Evolutionary conservation across 2,888 invertebrate species (phyloP).

Genomic region (Deroplatys truncata): DNA sequence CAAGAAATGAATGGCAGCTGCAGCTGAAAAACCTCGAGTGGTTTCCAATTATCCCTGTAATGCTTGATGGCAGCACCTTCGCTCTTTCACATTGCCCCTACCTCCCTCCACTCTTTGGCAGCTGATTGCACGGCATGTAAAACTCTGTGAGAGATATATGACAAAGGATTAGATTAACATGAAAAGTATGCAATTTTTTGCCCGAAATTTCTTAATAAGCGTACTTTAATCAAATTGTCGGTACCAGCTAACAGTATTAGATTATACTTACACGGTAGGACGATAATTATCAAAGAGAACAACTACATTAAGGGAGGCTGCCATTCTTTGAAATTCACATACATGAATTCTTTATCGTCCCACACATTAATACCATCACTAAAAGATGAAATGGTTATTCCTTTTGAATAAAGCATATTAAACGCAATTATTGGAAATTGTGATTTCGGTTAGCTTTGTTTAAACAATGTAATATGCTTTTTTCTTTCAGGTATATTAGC

Average conservation of each 20-base stretch:
- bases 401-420: too few relatives aligned
- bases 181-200: not conserved
- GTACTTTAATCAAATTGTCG: not conserved
- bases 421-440: too few relatives aligned
- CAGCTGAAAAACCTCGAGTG: not conserved
- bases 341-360: not conserved
- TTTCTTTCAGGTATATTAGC: too few relatives aligned
- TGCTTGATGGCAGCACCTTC: not conserved
- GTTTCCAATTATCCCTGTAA: not conserved
- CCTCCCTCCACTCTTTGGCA: not conserved
- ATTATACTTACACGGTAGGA: not conserved
- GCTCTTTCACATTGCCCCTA: not conserved
- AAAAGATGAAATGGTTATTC: not conserved
- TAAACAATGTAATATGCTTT: too few relatives aligned
- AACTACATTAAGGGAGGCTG: not conserved
- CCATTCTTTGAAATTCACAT: not conserved
- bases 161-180: not conserved
- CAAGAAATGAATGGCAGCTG: not conserved
- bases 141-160: not conserved
- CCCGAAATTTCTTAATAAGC: not conserved
- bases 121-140: not conserved
- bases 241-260: not conserved
- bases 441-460: too few relatives aligned
- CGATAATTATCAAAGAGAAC: not conserved
- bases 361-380: not conserved